phyloP scores from a whole-genome alignment of 1,140 invertebrate species.

The Panagrolaimus sp. region DNA sequence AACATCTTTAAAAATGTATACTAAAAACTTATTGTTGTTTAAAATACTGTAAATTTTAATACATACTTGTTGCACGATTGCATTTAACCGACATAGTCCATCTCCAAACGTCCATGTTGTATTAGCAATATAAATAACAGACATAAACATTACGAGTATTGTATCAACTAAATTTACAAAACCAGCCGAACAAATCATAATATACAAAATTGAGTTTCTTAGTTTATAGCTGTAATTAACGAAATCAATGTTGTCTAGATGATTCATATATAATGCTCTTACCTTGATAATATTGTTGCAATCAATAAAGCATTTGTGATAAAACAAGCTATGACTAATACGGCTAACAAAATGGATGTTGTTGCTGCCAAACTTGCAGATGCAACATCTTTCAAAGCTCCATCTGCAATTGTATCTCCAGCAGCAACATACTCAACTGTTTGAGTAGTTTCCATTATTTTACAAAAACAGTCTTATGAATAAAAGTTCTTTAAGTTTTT shows the following conservation, averaged over 20 bases:
- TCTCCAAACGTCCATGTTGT: conserved; percentile 35
- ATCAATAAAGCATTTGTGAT: conserved; percentile 27
- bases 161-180: conserved; percentile 22
- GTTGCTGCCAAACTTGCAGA: conserved; percentile 28
- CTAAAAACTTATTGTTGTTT: conserved; percentile 17
- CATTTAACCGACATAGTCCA: conserved; percentile 33
- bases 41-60: not conserved
- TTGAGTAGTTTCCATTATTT: not conserved
- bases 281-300: conserved; percentile 29
- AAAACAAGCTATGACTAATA: conserved; percentile 23
- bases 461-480: too few relatives aligned
- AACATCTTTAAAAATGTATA: conserved; percentile 31
- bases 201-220: conserved; percentile 31
- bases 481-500: too few relatives aligned
- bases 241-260: too few relatives aligned
- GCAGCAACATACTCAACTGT: conserved; percentile 18
- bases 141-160: conserved; percentile 21
- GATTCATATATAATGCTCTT: too few relatives aligned
- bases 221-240: conserved; percentile 32
- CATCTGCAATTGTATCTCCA: conserved; percentile 28
- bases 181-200: conserved; percentile 26
- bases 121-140: conserved; percentile 29
- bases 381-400: conserved; percentile 18
- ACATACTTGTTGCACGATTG: conserved; percentile 32
- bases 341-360: conserved; percentile 28